Evolutionary conservation across 2,797 vertebrate genomes (phyloP).

Genomic region (Lycodopsis pacificus): DNA sequence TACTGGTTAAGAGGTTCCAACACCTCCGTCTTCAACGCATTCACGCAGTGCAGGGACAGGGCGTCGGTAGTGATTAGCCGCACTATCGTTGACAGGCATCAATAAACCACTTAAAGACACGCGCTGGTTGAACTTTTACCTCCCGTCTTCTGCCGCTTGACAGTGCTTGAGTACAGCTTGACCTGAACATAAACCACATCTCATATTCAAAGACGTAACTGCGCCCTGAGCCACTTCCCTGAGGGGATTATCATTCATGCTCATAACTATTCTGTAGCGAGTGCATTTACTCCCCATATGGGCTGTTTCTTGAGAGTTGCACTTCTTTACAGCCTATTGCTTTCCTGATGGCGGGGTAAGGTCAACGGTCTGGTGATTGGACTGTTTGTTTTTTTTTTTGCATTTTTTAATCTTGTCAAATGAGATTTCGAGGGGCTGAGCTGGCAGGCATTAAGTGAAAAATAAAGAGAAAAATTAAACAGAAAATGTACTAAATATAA

Average conservation of each 20-base stretch:
- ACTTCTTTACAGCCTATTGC: background rate
- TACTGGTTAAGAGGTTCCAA: conserved; percentile 42
- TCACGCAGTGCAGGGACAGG: conserved; percentile 20
- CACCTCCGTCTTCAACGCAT: conserved; percentile 33
- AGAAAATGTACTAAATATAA: too few relatives aligned
- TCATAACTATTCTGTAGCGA: conserved; percentile 16
- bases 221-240: conserved; percentile 15
- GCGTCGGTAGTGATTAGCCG: conserved; percentile 60
- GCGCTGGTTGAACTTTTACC: conserved; percentile 28
- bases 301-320: background rate
- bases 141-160: conserved; percentile 18
- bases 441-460: background rate
- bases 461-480: background rate
- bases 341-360: background rate
- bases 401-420: background rate
- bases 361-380: background rate
- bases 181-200: conserved; percentile 36
- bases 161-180: conserved; percentile 28
- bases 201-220: conserved; percentile 28
- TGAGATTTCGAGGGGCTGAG: background rate
- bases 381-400: background rate
- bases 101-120: conserved; percentile 65
- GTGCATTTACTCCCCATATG: conserved; percentile 9
- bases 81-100: conserved; percentile 60
- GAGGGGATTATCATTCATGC: conserved; percentile 21